Evolutionary conservation across 2,888 invertebrate genomes (phyloP), one percentile per base, ranked within the genome.

Genomic region (Morpho deidamia): DNA sequence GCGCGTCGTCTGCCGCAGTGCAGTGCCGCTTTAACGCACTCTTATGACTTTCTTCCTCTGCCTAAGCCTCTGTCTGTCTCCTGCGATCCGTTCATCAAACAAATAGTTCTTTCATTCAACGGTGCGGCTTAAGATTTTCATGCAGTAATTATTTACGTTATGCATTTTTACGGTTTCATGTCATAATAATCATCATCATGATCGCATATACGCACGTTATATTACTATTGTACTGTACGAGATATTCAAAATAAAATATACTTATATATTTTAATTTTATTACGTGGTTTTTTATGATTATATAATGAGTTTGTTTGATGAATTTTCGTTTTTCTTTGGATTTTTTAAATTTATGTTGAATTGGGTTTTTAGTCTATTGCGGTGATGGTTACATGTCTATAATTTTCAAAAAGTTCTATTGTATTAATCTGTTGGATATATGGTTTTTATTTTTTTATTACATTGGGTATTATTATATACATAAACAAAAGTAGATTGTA

Each of bases 381-480:
- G 86, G 87, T 86, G 82, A 74, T 75, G 85, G 84, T 77, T 74
- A 82, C 79, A 76, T 82, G 69, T 81, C 73, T 75, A 76, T 78
- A 74, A 74, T 71, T 78, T 81, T 79, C 74, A 69, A 64, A 71
- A 67, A 69, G 66, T 73, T 71, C 64, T 69, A 66, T 61, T 69
- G 63, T 72, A 70, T 71, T 74, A 72, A 61, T 68, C 56, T 64
- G 61, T 70, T 46, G 48, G 55, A 55, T 60, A 59, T 59, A 39
- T 50, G 54, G 53, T 46, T 40, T 44, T 34, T 7, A 40, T 32
- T 43, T 39, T 38, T 35, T 11, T 45, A 8, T 7, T 42, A 11
- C 40, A 41, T 41, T 37, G n/a, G 40, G 40, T 33, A 46, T 11
- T n/a, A 11, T 37, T 35, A n/a, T n/a, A 41, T n/a, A 11, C 38